Conservation (phyloP, 2,888 invertebrate genomes). For the Chaetogeoica ovagalla region DNA sequence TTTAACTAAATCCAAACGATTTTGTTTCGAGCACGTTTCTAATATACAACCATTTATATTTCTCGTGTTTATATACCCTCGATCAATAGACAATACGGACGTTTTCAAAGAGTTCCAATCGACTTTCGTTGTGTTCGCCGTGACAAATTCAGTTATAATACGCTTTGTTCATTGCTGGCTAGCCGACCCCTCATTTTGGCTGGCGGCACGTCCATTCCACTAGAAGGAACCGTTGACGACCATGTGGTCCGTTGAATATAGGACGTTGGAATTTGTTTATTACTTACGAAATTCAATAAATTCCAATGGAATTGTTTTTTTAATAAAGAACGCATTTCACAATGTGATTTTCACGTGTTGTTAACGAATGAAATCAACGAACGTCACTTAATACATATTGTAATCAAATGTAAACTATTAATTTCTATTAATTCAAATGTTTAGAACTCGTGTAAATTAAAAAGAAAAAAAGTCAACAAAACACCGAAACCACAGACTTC, state of each 20-base stretch:
- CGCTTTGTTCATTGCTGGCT: conserved; percentile 40
- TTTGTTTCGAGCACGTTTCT: conserved; percentile 12
- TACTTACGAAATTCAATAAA: not conserved
- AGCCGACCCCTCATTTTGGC: not conserved
- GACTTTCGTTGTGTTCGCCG: not conserved
- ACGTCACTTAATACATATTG: no score
- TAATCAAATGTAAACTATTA: no score
- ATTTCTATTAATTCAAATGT: no score
- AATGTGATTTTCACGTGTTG: no score
- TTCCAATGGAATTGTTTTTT: not conserved
- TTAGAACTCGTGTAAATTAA: no score
- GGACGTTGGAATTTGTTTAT: not conserved
- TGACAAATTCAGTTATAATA: conserved; percentile 32
- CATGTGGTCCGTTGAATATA: not conserved
- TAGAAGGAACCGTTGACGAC: not conserved
- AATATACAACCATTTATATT: conserved; percentile 41
- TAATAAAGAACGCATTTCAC: conserved; percentile 11
- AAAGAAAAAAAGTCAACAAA: no score
- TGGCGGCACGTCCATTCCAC: not conserved
- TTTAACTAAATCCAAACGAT: conserved; percentile 34
- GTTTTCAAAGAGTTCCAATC: conserved; percentile 28
- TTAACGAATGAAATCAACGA: no score
- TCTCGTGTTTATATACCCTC: conserved; percentile 37
- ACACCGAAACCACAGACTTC: no score
- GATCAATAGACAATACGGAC: conserved; percentile 29